Evolutionary conservation across 1,140 invertebrate species (phyloP), one percentile per base, ranked within the genome.

Genomic region (Drosophila grimshawi): DNA sequence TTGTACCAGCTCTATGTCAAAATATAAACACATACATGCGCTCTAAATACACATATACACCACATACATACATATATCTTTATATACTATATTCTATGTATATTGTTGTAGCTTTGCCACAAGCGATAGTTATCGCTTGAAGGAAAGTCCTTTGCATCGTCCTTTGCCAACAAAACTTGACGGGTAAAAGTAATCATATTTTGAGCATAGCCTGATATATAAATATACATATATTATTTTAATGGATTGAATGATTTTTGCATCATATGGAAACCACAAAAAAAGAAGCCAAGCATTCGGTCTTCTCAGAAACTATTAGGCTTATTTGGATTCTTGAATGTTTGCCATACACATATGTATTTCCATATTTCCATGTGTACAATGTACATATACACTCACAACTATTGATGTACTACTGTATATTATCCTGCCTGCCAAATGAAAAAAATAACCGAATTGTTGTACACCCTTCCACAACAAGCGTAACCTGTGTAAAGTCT

Each of bases 161-260:
- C 80, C 80, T 83, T 91, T 93, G 83, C 86, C 91, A 85, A 82
- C 92, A 78, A 93, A 92, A 85, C 85, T 91, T 83, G 88, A 92
- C 83, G 78, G 88, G 91, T 92, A 92, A 92, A 92, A 89, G 70
- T 78, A 86, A 89, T 70, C 71, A 76, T 85, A 59, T 88, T 76
- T 89, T 89, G 83, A 90, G 82, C 79, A 86, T 68, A 88, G 80
- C 71, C 82, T 88, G 82, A 82, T 73, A 73, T 76, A 56, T 67
- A 78, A 61, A 64, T 59, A 70, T 37, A 75, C 32, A 51, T 11
- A 66, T 19, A 64, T 64, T 64, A 59, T 67, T 75, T 64, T 65
- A 68, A 77, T 77, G 64, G 45, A 83, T 85, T 83, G 68, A 80
- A 69, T 80, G 75, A 75, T 74, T 75, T 73, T 64, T 81, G 81